These are phyloP conservation scores for Horisme vitalbata DNA, from an alignment of 2,888 invertebrate genomes.

Conservation along the genomic window DNA sequence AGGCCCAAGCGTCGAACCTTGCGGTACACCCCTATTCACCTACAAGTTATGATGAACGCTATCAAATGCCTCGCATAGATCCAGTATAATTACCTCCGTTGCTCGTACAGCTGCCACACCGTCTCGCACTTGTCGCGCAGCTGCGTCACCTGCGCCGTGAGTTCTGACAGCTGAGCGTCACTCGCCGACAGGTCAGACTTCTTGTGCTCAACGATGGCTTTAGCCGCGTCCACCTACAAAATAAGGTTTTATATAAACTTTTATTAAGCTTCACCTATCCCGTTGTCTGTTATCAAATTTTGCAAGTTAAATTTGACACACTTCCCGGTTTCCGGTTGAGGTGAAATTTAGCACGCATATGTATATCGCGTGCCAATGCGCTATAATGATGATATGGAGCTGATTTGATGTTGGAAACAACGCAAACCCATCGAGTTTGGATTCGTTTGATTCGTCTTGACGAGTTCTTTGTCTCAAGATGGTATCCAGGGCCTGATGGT, in stretches of 20 bases:
- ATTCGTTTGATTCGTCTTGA: too few relatives aligned
- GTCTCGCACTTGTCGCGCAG: constrained; percentile 85
- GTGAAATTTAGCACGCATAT: too few relatives aligned
- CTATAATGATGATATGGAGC: too few relatives aligned
- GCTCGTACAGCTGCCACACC: constrained; percentile 84
- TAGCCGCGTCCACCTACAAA: constrained; percentile 87
- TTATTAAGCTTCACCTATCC: too few relatives aligned
- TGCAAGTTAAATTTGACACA: too few relatives aligned
- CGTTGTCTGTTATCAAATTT: too few relatives aligned
- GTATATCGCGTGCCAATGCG: too few relatives aligned
- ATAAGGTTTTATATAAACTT: background rate
- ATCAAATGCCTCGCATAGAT: constrained; percentile 3
- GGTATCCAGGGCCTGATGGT: too few relatives aligned
- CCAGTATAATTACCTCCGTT: constrained; percentile 68
- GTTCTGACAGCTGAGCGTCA: constrained; percentile 88
- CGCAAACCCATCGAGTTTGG: too few relatives aligned
- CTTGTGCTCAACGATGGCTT: constrained; percentile 90
- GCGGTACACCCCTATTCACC: background rate
- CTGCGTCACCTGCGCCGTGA: constrained; percentile 86
- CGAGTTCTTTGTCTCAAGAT: too few relatives aligned
- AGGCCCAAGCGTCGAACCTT: background rate
- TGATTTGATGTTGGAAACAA: too few relatives aligned
- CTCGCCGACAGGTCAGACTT: constrained; percentile 91
- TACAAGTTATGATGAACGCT: background rate
- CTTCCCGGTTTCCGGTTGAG: too few relatives aligned